Percentiles rank a stretch among this genome's conserved stretches.
Evolutionary conservation across 2,888 invertebrate genomes (phyloP).

Genomic region (Napeogenes inachia): DNA sequence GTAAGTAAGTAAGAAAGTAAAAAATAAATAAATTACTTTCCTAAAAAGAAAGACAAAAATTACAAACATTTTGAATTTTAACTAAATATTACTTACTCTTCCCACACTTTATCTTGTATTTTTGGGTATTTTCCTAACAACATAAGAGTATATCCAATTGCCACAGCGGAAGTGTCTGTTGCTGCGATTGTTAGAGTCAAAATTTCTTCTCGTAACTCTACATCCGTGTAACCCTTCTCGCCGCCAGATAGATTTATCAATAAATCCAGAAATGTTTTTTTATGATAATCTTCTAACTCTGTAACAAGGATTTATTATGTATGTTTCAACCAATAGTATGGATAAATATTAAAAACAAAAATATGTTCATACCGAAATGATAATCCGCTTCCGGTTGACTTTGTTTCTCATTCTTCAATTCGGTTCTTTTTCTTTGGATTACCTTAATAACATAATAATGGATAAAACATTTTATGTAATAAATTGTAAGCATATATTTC

Average conservation of each 20-base stretch:
- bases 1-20: no score
- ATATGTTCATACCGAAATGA: slow-evolving; percentile 32
- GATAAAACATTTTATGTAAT: background rate
- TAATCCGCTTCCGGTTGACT: slow-evolving; percentile 45
- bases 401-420: slow-evolving; percentile 42
- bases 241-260: slow-evolving; percentile 70
- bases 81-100: slow-evolving; percentile 54
- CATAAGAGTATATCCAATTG: slow-evolving; percentile 60
- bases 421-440: slow-evolving; percentile 48
- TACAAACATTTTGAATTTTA: background rate
- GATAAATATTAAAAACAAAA: slow-evolving; percentile 8
- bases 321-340: background rate
- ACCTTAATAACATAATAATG: slow-evolving; percentile 39
- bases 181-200: slow-evolving; percentile 77
- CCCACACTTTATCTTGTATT: slow-evolving; percentile 62
- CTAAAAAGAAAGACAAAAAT: no score
- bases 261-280: slow-evolving; percentile 74
- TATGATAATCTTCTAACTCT: slow-evolving; percentile 55
- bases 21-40: no score
- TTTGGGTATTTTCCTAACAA: slow-evolving; percentile 66
- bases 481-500: background rate
- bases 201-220: slow-evolving; percentile 77
- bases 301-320: slow-evolving; percentile 8
- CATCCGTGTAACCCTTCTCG: slow-evolving; percentile 68
- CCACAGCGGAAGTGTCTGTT: slow-evolving; percentile 70